A percentile compares a stretch with the other conserved stretches of the same genome.
These are phyloP conservation scores for Pitta sordida DNA, from an alignment of 2,113 vertebrate genomes.

Conservation along the genomic window DNA sequence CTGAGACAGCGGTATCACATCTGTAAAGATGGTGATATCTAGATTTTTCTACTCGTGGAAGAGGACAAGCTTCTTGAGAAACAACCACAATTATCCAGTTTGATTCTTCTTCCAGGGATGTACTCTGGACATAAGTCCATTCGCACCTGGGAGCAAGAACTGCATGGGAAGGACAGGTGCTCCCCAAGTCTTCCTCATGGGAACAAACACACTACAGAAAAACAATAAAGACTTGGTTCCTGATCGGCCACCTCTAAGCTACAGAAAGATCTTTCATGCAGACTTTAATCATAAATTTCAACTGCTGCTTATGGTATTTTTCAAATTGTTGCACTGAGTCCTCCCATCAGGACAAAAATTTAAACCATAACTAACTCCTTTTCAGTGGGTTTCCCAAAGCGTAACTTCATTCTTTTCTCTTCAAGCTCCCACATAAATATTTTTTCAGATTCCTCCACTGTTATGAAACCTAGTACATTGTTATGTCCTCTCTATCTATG, in stretches of 20 bases:
- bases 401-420: not conserved
- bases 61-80: not conserved
- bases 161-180: not conserved
- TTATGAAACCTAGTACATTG: not conserved
- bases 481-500: not conserved
- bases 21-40: not conserved
- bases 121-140: not conserved
- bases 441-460: not conserved
- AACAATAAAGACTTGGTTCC: not conserved
- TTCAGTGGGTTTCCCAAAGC: not conserved
- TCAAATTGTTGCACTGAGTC: not conserved
- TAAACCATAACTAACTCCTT: not conserved
- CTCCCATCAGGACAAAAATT: not conserved
- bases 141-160: not conserved
- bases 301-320: not conserved
- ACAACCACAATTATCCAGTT: not conserved
- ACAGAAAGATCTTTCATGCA: not conserved
- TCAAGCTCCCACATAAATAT: not conserved
- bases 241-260: not conserved
- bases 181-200: not conserved
- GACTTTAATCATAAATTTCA: not conserved
- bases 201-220: not conserved
- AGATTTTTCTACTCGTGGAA: not conserved
- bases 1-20: rapidly evolving
- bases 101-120: not conserved